Conservation (phyloP, 2,888 invertebrate species). For the Digitonthophagus gazella region DNA sequence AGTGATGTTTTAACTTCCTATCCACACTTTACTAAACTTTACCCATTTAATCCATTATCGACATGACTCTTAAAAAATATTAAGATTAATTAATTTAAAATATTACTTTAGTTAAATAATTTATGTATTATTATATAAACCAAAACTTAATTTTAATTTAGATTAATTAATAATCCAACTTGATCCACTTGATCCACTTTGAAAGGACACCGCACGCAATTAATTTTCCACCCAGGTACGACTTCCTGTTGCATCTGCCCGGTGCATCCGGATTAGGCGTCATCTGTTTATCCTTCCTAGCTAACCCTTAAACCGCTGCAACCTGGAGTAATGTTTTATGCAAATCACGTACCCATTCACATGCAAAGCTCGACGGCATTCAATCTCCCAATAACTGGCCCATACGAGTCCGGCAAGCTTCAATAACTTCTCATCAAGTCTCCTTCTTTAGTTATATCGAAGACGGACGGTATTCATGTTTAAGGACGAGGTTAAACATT, state of each 20-base stretch:
- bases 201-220: neutral
- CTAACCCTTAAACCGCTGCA: neutral
- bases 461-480: neutral
- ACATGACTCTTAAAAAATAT: neutral
- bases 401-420: neutral
- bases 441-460: neutral
- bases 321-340: neutral
- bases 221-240: constrained; percentile 30
- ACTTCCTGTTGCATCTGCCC: constrained; percentile 37
- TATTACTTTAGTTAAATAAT: too few species aligned
- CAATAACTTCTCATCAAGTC: neutral
- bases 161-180: neutral
- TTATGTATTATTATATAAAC: too few species aligned
- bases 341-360: neutral
- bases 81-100: neutral
- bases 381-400: neutral
- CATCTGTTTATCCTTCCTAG: neutral
- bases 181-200: neutral
- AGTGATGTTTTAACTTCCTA: neutral
- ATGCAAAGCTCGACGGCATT: neutral
- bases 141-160: neutral
- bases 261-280: constrained; percentile 16
- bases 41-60: constrained; percentile 3
- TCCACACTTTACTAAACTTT: too few species aligned
- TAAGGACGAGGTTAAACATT: neutral